These are phyloP conservation scores for Eleutherodactylus coqui DNA, from an alignment of 2,797 vertebrate genomes.

Conservation along the genomic window DNA sequence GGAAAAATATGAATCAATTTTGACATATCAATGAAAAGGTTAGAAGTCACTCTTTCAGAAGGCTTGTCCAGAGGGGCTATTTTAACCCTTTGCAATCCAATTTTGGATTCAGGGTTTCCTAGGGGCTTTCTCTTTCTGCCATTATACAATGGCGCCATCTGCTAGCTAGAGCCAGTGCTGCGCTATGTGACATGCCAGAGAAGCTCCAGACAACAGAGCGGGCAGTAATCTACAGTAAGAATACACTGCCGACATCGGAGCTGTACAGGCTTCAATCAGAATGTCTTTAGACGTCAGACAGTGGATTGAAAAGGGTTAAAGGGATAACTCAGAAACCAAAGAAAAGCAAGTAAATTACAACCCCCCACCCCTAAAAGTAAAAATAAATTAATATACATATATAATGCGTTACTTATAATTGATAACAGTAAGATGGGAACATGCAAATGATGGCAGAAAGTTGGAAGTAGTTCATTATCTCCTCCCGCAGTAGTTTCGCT, in stretches of 20 bases:
- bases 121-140: no score
- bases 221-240: no score
- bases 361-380: neutral
- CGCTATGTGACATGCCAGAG: no score
- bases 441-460: neutral
- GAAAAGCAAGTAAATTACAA: neutral
- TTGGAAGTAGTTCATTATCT: slow-evolving; percentile 14
- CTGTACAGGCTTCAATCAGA: no score
- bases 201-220: no score
- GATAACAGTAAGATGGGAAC: neutral
- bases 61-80: neutral
- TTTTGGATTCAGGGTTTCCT: no score
- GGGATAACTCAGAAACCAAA: neutral
- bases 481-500: slow-evolving; percentile 15
- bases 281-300: no score
- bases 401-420: neutral
- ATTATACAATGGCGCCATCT: no score
- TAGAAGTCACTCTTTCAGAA: slow-evolving; percentile 19
- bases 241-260: no score
- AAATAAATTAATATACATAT: neutral
- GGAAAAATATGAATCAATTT: neutral
- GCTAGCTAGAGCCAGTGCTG: no score
- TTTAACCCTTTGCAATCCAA: no score
- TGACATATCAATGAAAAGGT: slow-evolving; percentile 30
- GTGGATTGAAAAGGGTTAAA: no score